Evolutionary conservation across 2,797 vertebrate genomes (phyloP).

Genomic region (Hemibagrus guttatus): DNA sequence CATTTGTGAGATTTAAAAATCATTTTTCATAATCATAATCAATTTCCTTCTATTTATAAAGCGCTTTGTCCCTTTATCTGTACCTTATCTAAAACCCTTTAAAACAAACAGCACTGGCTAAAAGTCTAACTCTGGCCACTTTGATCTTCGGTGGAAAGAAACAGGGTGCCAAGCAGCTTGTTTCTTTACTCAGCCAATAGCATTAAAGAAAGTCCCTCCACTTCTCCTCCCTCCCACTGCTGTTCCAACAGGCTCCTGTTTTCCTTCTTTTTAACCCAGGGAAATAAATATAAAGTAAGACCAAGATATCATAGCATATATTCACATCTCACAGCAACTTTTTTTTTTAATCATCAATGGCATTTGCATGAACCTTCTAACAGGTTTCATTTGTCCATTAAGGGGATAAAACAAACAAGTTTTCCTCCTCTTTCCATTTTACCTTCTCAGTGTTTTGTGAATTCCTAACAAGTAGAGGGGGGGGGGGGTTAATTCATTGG

Average conservation of each 20-base stretch:
- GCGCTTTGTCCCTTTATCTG: conserved; percentile 4
- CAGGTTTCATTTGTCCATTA: not conserved
- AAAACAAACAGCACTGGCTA: conserved; percentile 15
- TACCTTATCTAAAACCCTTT: not conserved
- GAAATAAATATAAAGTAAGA: not conserved
- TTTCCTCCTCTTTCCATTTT: not conserved
- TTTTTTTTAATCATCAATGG: not conserved
- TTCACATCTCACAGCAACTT: not conserved
- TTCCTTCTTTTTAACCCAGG: not conserved
- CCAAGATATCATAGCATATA: not conserved
- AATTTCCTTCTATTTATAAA: conserved; percentile 1
- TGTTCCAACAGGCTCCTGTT: not conserved
- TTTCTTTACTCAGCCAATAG: conserved; percentile 1
- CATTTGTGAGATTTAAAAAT: conserved; percentile 1
- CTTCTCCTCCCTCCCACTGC: not conserved
- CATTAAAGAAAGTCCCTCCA: not conserved
- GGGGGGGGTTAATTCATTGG: not conserved
- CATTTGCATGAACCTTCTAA: not conserved
- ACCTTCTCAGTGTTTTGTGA: not conserved
- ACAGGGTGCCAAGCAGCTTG: not conserved
- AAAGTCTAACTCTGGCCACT: conserved; percentile 11
- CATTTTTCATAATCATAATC: not conserved
- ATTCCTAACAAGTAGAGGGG: not conserved
- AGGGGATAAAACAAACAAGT: not conserved
- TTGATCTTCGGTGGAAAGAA: conserved; percentile 4